Percentiles rank a stretch among this genome's conserved stretches.
Evolutionary conservation across 2,113 vertebrate species (phyloP).

Genomic region (Cheirogaleus medius): DNA sequence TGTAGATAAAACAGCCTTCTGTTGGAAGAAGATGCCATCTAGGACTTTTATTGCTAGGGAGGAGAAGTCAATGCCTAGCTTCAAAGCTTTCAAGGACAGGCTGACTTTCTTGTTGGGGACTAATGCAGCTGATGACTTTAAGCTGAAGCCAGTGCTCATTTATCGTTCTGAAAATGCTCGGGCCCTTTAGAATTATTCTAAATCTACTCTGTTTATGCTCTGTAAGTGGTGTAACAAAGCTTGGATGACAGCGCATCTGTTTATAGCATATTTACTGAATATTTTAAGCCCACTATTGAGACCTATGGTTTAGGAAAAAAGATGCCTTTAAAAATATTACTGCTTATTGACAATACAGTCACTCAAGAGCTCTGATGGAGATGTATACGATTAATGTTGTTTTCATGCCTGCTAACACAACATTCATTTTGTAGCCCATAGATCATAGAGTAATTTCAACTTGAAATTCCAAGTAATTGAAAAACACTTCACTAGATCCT

Average conservation of each 20-base stretch:
- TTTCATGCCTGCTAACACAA: neutral
- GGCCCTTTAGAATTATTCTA: neutral
- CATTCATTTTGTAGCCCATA: neutral
- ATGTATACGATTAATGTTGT: neutral
- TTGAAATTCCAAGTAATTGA: neutral
- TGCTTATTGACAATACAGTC: neutral
- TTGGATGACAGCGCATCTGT: neutral
- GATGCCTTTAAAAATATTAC: neutral
- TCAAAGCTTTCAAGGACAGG: neutral
- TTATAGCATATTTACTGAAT: neutral
- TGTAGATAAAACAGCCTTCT: neutral
- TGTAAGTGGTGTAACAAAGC: neutral
- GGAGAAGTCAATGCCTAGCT: neutral
- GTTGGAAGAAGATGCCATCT: neutral
- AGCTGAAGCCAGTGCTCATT: neutral
- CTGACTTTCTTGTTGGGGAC: neutral
- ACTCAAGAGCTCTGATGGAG: neutral
- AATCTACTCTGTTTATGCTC: neutral
- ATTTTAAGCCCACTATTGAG: neutral
- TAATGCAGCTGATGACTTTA: neutral
- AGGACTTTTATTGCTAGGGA: neutral
- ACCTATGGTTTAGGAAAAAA: neutral
- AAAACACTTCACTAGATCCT: neutral
- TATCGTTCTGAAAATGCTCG: neutral
- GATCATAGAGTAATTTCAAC: neutral